Percentiles rank a stretch among this genome's conserved stretches.
These are phyloP conservation scores for Notarius quadriscutis DNA, from an alignment of 2,113 vertebrate genomes.

Conservation along the genomic window DNA sequence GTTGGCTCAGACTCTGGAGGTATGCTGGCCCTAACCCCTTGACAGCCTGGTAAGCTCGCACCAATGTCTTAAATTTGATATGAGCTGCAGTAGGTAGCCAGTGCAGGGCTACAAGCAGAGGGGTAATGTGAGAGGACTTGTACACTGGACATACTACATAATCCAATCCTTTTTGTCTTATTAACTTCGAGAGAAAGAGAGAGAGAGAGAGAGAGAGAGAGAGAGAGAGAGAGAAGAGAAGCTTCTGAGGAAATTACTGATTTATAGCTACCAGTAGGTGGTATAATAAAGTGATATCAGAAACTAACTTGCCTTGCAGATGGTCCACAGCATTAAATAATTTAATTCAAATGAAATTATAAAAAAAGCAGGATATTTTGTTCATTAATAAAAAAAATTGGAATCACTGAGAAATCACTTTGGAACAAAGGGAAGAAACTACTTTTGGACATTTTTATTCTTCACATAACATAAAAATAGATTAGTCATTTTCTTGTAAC, in stretches of 20 bases:
- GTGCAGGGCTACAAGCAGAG: too few species aligned
- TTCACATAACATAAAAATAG: neutral
- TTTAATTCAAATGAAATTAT: neutral
- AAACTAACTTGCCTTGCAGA: neutral
- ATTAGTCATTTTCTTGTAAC: neutral
- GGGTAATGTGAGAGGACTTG: neutral
- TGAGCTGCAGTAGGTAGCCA: too few species aligned
- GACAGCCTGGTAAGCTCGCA: too few species aligned
- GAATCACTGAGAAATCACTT: neutral
- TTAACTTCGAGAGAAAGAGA: neutral
- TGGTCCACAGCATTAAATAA: neutral
- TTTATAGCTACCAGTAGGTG: neutral
- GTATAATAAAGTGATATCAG: neutral
- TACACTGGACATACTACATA: neutral
- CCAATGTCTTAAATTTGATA: too few species aligned
- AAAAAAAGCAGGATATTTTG: neutral
- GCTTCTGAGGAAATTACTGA: neutral
- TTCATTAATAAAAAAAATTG: neutral
- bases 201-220: neutral
- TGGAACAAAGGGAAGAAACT: neutral
- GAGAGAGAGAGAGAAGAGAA: neutral
- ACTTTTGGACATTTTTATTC: neutral
- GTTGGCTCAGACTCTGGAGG: too few species aligned
- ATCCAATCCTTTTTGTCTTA: neutral
- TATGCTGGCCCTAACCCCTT: too few species aligned